phyloP scores from a whole-genome alignment of 2,888 invertebrate genomes.

The Andrena haemorrhoa region DNA sequence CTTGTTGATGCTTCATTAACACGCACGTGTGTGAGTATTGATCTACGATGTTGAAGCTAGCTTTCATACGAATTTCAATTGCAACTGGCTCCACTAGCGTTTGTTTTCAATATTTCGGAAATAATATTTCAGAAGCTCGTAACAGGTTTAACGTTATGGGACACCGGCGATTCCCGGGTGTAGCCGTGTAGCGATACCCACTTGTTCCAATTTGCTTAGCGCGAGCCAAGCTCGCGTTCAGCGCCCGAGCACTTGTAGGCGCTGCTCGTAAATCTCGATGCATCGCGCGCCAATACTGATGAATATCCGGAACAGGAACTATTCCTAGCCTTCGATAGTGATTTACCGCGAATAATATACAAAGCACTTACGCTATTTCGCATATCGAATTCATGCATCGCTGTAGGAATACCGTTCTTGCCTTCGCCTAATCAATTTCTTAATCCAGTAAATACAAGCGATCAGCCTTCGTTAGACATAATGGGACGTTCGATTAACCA shows the following conservation, averaged over 20 bases:
- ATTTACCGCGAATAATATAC: neutral
- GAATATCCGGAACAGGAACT: neutral
- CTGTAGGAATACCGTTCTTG: too few relatives aligned
- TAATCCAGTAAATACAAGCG: too few relatives aligned
- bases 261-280: constrained; percentile 38
- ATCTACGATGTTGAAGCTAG: neutral
- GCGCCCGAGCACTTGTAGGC: constrained; percentile 47
- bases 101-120: neutral
- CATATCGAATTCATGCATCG: too few relatives aligned
- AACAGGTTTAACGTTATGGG: constrained; percentile 39
- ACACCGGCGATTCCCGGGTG: constrained; percentile 13
- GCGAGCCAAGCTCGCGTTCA: constrained; percentile 45
- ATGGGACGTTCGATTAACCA: neutral
- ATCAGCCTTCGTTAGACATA: neutral
- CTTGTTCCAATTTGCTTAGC: constrained; percentile 52
- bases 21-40: constrained; percentile 5
- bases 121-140: constrained; percentile 21
- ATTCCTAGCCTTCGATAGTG: neutral
- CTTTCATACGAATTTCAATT: constrained; percentile 5
- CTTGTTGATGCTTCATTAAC: neutral
- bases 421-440: too few relatives aligned
- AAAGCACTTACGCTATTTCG: neutral
- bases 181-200: constrained; percentile 32
- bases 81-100: neutral
- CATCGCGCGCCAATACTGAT: constrained; percentile 16